Evolutionary conservation across 2,888 invertebrate species (phyloP), one percentile per base, ranked within the genome.

Genomic region (Zele albiditarsus): DNA sequence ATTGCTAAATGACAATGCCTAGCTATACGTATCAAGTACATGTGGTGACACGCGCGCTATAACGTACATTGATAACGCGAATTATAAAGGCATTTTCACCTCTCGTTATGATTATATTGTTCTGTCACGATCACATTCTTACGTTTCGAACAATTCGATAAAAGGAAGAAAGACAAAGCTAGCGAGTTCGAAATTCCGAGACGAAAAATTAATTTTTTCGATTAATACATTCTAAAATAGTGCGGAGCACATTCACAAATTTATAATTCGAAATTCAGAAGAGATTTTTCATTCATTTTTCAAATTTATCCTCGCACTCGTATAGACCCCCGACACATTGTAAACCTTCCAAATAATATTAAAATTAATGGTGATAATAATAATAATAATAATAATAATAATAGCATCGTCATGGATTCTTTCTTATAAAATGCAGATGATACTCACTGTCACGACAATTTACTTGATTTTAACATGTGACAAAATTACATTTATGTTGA

Each of bases 341-440:
- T 53, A 8, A 53, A 53, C 20, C 53, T 53, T 53, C 20, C 20
- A 53, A 53, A 53, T 23, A 23, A 20, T 53, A 20, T n/a, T 23
- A 20, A 53, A n/a, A 46, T 14, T 46, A n/a, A 46, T 46, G 16
- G 6, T 20, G 8, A 53, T 53, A 53, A 20, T 53, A 53, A 53
- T 20, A n/a, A 49, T n/a, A 49, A 49, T 49, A 49, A 49, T 49
- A 16, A n/a, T 49, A 49, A 49, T 49, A 49, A 49, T 49, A 49
- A 49, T 20, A 53, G 53, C 20, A 53, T 53, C 23, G 53, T 53
- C 53, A 53, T 53, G 53, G 53, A 53, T 53, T 53, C n/a, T 23
- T 20, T 23, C 8, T 53, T 53, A 53, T 23, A 53, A 53, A 53
- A 53, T 53, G 20, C 53, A n/a, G 20, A n/a, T 53, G 53, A 53